These are phyloP conservation scores for Eristalis arbustorum DNA, from an alignment of 2,888 invertebrate genomes.

Conservation along the genomic window DNA sequence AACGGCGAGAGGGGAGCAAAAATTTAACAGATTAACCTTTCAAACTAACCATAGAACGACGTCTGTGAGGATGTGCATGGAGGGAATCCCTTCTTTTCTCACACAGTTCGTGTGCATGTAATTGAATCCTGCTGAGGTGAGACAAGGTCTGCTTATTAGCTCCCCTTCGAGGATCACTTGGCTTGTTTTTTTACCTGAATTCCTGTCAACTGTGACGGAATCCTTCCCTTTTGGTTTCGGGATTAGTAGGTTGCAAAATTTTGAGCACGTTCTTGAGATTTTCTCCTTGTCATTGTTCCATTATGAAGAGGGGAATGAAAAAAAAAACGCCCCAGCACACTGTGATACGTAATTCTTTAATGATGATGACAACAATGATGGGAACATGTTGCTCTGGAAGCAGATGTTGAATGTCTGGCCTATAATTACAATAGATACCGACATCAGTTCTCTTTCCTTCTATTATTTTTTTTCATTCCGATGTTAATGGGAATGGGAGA, in stretches of 20 bases:
- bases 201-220: constrained; percentile 61
- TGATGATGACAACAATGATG: constrained; percentile 56
- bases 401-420: constrained; percentile 61
- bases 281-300: constrained; percentile 22
- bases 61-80: constrained; percentile 28
- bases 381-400: constrained; percentile 63
- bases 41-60: constrained; percentile 59
- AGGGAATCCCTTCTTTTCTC: constrained; percentile 21
- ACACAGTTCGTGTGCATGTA: constrained; percentile 46
- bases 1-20: constrained; percentile 2
- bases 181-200: constrained; percentile 37
- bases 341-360: constrained; percentile 47
- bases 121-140: constrained; percentile 59
- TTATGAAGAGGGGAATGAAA: neutral
- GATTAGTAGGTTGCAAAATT: constrained; percentile 55
- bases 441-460: neutral
- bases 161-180: constrained; percentile 44
- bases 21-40: constrained; percentile 68
- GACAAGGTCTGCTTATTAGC: constrained; percentile 54
- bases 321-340: neutral
- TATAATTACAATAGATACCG: constrained; percentile 59
- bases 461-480: neutral
- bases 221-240: neutral
- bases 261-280: constrained; percentile 67
- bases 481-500: constrained; percentile 39